phyloP scores from a whole-genome alignment of 2,113 vertebrate genomes.

The Dascyllus trimaculatus region DNA sequence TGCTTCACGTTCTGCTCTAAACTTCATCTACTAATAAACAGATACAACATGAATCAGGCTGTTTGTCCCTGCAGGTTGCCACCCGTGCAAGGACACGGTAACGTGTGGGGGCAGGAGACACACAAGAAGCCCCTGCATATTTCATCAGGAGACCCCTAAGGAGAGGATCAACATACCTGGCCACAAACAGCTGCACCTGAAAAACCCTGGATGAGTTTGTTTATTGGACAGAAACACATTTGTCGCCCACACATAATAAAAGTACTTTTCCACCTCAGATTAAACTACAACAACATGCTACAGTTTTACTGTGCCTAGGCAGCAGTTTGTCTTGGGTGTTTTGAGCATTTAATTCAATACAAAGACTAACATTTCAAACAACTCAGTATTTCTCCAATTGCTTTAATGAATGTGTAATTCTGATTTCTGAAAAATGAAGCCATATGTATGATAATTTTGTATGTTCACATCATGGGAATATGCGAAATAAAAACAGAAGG shows the following conservation, averaged over 20 bases:
- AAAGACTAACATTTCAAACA: neutral
- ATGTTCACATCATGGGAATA: constrained; percentile 38
- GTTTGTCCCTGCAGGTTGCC: constrained; percentile 73
- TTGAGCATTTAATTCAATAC: neutral
- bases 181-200: constrained; percentile 26
- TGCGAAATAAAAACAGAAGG: constrained; percentile 40
- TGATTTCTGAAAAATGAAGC: constrained; percentile 47
- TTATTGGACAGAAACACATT: constrained; percentile 10
- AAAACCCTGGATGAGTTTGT: neutral
- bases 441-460: constrained; percentile 78
- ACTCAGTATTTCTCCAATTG: neutral
- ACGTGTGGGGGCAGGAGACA: constrained; percentile 54
- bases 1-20: neutral
- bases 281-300: neutral
- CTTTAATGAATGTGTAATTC: constrained; percentile 14
- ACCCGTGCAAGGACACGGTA: constrained; percentile 73
- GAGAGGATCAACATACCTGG: constrained; percentile 42
- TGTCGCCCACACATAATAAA: neutral
- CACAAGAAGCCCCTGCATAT: constrained; percentile 71
- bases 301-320: neutral
- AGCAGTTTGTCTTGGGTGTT: neutral
- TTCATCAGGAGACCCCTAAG: constrained; percentile 70
- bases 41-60: neutral
- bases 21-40: neutral
- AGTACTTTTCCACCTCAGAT: constrained; percentile 1